These are phyloP conservation scores for Omphaloscelis lunosa DNA, from an alignment of 2,888 invertebrate species.

Conservation along the genomic window DNA sequence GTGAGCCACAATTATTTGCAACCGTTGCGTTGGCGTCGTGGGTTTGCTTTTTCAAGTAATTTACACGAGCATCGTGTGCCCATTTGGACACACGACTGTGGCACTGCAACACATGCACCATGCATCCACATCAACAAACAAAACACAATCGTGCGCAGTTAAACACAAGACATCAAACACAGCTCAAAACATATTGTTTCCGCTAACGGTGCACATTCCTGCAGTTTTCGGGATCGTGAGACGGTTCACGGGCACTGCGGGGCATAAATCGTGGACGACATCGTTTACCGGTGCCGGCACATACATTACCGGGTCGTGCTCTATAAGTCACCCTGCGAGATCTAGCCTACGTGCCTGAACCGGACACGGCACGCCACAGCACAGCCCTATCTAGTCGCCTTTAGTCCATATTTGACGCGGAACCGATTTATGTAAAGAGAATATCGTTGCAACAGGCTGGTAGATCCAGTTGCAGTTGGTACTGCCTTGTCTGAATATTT, in stretches of 20 bases:
- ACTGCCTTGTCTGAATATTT: conserved; percentile 34
- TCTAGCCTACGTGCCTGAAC: conserved; percentile 65
- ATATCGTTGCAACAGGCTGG: conserved; percentile 41
- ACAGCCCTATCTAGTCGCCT: conserved; percentile 45
- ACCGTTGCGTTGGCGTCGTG: not conserved
- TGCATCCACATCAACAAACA: conserved; percentile 11
- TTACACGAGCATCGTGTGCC: not conserved
- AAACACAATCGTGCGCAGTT: conserved; percentile 44
- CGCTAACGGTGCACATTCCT: conserved; percentile 50
- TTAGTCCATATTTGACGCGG: conserved; percentile 58
- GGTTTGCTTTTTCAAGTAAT: not conserved
- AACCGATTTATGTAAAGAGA: conserved; percentile 63
- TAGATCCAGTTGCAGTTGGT: conserved; percentile 32
- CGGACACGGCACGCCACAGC: conserved; percentile 35
- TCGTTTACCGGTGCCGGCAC: conserved; percentile 68
- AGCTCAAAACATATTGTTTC: conserved; percentile 41
- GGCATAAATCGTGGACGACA: conserved; percentile 70
- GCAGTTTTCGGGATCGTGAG: conserved; percentile 70
- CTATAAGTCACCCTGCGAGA: conserved; percentile 69
- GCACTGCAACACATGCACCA: not conserved
- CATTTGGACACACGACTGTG: not conserved
- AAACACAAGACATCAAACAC: conserved; percentile 30
- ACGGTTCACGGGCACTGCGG: conserved; percentile 66
- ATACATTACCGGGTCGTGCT: conserved; percentile 72
- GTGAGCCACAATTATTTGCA: not conserved